Evolutionary conservation across 2,113 vertebrate genomes (phyloP).

Genomic region (Elaphurus davidianus): DNA sequence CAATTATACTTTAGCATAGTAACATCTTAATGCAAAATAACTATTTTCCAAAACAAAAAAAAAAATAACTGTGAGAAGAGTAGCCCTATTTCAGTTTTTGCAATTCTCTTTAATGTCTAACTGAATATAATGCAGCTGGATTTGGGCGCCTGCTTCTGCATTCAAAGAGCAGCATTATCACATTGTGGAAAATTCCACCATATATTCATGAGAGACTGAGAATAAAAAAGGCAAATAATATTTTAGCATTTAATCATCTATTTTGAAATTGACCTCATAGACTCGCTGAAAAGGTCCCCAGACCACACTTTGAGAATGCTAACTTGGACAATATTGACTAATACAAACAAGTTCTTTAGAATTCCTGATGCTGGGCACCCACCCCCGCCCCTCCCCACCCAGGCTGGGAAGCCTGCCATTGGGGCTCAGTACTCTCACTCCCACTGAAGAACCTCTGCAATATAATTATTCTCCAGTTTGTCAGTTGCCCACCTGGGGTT

Average conservation of each 20-base stretch:
- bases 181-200: background rate
- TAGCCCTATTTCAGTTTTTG: background rate
- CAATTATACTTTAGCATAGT: background rate
- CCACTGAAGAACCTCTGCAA: background rate
- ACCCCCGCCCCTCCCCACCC: fast-evolving
- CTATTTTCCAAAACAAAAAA: background rate
- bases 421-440: background rate
- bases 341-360: background rate
- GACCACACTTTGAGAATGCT: background rate
- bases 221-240: background rate
- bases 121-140: background rate
- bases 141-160: background rate
- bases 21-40: background rate
- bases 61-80: background rate
- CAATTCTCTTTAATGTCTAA: background rate
- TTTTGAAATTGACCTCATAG: background rate
- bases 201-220: background rate
- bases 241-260: background rate
- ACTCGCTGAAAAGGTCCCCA: background rate
- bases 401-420: background rate
- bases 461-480: background rate
- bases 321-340: background rate
- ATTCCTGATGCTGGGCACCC: background rate
- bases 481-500: background rate
- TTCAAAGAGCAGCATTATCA: background rate